Percentiles rank a stretch among this genome's conserved stretches.
These are phyloP conservation scores for Dromius quadrimaculatus DNA, from an alignment of 2,888 invertebrate genomes.

Conservation along the genomic window DNA sequence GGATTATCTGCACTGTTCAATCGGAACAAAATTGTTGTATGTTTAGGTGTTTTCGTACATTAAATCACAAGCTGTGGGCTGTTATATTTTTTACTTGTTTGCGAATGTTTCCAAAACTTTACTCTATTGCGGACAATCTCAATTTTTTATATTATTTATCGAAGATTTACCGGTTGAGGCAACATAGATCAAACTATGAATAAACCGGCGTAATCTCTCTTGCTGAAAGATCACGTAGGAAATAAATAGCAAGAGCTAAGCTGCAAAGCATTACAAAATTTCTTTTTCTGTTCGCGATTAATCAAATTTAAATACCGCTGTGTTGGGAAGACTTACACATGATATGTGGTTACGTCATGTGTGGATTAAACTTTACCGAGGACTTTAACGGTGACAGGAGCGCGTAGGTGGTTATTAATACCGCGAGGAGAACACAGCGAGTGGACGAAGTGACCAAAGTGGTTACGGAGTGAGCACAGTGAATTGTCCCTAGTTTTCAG, in stretches of 20 bases:
- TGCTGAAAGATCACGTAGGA: constrained; percentile 43
- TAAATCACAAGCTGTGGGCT: constrained; percentile 34
- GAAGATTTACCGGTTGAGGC: constrained; percentile 4
- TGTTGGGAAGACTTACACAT: constrained; percentile 46
- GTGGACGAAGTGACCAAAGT: no score
- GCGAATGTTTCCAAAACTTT: no score
- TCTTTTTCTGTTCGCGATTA: constrained; percentile 50
- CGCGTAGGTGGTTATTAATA: constrained; percentile 47
- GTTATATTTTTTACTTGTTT: constrained; percentile 33
- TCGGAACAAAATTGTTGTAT: constrained; percentile 47
- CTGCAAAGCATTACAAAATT: constrained; percentile 47
- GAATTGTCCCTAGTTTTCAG: not conserved
- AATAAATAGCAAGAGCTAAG: constrained; percentile 37
- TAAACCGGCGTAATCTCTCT: not conserved
- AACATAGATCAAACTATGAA: constrained; percentile 11
- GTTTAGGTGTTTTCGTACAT: constrained; percentile 39
- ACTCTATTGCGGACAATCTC: no score
- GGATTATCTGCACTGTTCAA: constrained; percentile 42
- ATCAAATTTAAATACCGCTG: constrained; percentile 48
- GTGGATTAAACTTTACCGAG: constrained; percentile 49
- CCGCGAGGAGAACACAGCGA: constrained; percentile 9
- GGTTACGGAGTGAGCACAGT: not conserved
- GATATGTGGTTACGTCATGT: constrained; percentile 50
- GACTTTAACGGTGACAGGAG: constrained; percentile 42
- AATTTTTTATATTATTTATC: no score